Base-by-base conservation (phyloP, 2,888 invertebrate genomes). In the Apotomis capreana region DNA sequence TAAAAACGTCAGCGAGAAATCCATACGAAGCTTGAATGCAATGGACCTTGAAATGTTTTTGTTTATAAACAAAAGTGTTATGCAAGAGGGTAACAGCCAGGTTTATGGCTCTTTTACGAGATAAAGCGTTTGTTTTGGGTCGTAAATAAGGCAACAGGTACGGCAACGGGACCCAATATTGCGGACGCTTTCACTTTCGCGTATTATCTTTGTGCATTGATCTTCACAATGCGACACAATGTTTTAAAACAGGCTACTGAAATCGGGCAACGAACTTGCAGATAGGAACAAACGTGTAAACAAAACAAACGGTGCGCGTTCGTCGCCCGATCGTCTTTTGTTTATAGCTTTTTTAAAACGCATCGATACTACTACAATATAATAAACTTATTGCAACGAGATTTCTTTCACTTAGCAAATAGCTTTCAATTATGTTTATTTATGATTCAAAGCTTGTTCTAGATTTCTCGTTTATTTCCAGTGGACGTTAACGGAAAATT, bases 71-170 rank as follows among this genome's bases (percentile, higher is more conserved):
- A 92, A 91, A 90, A 86, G 82, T 85, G 89, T 93, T 92, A 92
- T 90, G 92, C 93, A 92, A 92, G 80, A 84, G 84, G 82, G 84
- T 86, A 86, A 86, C 88, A 88, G 89, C 89, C 87, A 86, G 87
- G 88, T 91, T 92, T 90, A 89, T 92, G 89, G 88, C 89, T 85
- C 89, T 89, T 91, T 90, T 89, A 87, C 81, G 90, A 92, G 92
- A 92, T 92, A 92, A 92, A 92, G 90, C 91, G 92, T 85, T 91
- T 93, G 93, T 93, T 93, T 91, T 91, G 91, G 92, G 87, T 91
- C 93, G 89, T 92, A 93, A 93, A 93, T 93, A 92, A 91, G 89
- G 92, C 93, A 93, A 93, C 93, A 92, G 93, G 93, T 93, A 93
- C 84, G 79, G 87, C 86, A 90, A 88, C 90, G 89, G 90, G 89